Evolutionary conservation across 1,140 invertebrate genomes (phyloP).

Genomic region (Drosophila seguyi): DNA sequence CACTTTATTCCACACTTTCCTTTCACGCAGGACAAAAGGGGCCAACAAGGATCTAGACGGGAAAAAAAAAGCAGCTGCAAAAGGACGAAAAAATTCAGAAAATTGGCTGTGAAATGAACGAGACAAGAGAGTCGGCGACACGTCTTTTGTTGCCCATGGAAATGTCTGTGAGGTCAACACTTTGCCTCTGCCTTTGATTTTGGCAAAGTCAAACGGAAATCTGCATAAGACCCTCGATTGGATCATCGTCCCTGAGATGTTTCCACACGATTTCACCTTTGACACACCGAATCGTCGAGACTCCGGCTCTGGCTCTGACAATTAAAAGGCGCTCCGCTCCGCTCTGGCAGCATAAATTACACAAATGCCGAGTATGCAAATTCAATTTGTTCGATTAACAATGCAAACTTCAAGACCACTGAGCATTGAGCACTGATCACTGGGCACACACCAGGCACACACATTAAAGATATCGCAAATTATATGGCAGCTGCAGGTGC

Average conservation of each 20-base stretch:
- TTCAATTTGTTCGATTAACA: conserved; percentile 34
- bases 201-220: conserved; percentile 71
- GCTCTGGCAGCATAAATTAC: conserved; percentile 28
- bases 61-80: conserved; percentile 9
- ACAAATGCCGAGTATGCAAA: conserved; percentile 30
- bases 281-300: not conserved
- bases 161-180: conserved; percentile 16
- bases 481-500: conserved; percentile 19
- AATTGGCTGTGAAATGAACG: conserved; percentile 72
- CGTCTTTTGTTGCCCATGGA: conserved; percentile 27
- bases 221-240: conserved; percentile 57
- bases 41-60: conserved; percentile 12
- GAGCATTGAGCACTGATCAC: conserved; percentile 20
- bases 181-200: conserved; percentile 32
- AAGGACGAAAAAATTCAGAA: conserved; percentile 45
- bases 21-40: conserved; percentile 48
- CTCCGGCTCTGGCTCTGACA: not conserved
- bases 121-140: not conserved
- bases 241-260: conserved; percentile 20
- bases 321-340: conserved; percentile 15
- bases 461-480: conserved; percentile 45
- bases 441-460: conserved; percentile 25
- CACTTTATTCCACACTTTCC: conserved; percentile 56
- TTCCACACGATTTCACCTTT: conserved; percentile 45
- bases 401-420: conserved; percentile 41